These are phyloP conservation scores for Prionace glauca DNA, from an alignment of 2,797 vertebrate species.

Conservation along the genomic window DNA sequence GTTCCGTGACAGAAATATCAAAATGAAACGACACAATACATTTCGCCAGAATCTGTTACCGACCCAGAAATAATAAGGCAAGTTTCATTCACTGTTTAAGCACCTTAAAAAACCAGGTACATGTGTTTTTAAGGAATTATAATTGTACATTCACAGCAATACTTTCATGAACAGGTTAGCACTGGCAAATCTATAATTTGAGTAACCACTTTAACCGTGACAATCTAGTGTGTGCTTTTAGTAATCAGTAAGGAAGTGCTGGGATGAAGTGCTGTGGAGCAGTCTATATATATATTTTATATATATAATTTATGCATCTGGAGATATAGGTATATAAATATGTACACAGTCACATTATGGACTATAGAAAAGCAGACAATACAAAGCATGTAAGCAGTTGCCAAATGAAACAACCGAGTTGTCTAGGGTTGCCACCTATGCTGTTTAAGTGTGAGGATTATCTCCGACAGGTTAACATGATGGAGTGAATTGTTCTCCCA, in stretches of 20 bases:
- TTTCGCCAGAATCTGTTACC: neutral
- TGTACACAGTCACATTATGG: constrained; percentile 37
- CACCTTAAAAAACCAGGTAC: neutral
- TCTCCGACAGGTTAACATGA: too few relatives aligned
- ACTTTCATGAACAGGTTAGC: neutral
- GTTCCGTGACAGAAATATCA: neutral
- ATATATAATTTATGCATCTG: too few relatives aligned
- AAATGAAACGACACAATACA: neutral
- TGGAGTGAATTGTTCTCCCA: neutral
- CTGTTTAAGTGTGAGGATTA: neutral
- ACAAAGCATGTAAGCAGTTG: constrained; percentile 1
- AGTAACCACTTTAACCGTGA: neutral
- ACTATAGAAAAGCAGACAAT: constrained; percentile 20
- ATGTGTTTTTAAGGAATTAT: neutral
- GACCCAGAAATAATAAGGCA: neutral
- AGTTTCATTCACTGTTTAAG: neutral
- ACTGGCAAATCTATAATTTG: neutral
- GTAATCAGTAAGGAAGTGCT: neutral
- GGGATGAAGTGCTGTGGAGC: neutral
- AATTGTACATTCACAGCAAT: neutral
- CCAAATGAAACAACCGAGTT: neutral
- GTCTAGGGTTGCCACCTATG: neutral
- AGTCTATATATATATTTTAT: neutral
- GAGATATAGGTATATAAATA: neutral
- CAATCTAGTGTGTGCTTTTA: neutral